phyloP scores from a whole-genome alignment of 2,888 invertebrate species.

The Mantis religiosa region DNA sequence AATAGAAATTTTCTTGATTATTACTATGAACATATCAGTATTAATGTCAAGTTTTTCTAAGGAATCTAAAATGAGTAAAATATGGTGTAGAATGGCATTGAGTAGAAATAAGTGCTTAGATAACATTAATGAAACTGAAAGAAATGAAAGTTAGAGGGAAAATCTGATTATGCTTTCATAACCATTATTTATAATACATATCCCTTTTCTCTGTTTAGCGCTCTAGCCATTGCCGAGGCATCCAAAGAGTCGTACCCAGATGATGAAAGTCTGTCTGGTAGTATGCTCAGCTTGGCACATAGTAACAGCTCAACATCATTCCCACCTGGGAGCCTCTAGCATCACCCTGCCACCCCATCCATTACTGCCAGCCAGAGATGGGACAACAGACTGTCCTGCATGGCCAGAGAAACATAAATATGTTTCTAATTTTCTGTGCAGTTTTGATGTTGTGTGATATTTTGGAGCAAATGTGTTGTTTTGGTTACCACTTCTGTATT shows the following conservation, averaged over 20 bases:
- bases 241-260: constrained; percentile 85
- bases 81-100: no score
- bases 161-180: no score
- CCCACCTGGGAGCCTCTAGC: constrained; percentile 53
- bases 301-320: constrained; percentile 92
- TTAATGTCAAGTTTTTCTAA: no score
- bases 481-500: not conserved
- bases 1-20: not conserved
- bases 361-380: constrained; percentile 14
- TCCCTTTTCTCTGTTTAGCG: constrained; percentile 54
- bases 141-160: not conserved
- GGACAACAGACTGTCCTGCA: not conserved
- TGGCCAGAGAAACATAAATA: not conserved
- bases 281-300: constrained; percentile 91
- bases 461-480: not conserved
- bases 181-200: not conserved
- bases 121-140: not conserved
- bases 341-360: not conserved
- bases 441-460: not conserved
- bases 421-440: not conserved
- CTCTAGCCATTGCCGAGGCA: constrained; percentile 86
- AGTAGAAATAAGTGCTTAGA: not conserved
- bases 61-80: no score
- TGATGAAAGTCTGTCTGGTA: constrained; percentile 88
- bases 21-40: no score